A percentile compares a stretch with the other conserved stretches of the same genome.
Conservation (phyloP, 2,888 invertebrate species). For the Dione juno region DNA sequence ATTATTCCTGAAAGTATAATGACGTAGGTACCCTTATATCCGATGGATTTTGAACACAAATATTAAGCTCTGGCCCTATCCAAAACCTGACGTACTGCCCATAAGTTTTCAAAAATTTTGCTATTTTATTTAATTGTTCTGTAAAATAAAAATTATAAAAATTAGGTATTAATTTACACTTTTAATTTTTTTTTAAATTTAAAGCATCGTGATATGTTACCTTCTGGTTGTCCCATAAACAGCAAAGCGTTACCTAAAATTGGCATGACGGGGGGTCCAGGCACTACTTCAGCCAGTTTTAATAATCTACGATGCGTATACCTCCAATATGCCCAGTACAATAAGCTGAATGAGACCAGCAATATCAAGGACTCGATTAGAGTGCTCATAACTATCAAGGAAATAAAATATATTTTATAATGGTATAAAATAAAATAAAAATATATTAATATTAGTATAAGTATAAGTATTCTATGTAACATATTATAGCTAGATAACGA, state of each 20-base stretch:
- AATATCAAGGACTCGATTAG: neutral
- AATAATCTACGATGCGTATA: slow-evolving; percentile 58
- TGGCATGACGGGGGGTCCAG: slow-evolving; percentile 64
- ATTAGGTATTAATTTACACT: neutral
- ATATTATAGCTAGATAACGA: no score
- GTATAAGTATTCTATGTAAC: no score
- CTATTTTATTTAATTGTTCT: slow-evolving; percentile 55
- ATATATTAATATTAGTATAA: no score
- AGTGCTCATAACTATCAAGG: neutral
- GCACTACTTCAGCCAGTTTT: slow-evolving; percentile 57
- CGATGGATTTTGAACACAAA: slow-evolving; percentile 63
- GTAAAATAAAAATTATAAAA: slow-evolving; percentile 37
- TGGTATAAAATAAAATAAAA: no score
- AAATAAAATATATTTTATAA: neutral
- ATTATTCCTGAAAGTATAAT: neutral
- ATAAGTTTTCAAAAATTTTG: slow-evolving; percentile 52
- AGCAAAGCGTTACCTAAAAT: slow-evolving; percentile 64
- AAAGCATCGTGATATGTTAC: slow-evolving; percentile 48
- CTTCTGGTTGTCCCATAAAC: slow-evolving; percentile 61
- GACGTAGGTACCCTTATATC: slow-evolving; percentile 63
- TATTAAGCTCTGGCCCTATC: slow-evolving; percentile 70
- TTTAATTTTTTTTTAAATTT: neutral
- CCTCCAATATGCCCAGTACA: slow-evolving; percentile 63
- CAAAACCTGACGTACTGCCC: slow-evolving; percentile 67
- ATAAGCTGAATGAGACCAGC: slow-evolving; percentile 38